phyloP scores from a whole-genome alignment of 2,888 invertebrate genomes.

The Laothoe populi region DNA sequence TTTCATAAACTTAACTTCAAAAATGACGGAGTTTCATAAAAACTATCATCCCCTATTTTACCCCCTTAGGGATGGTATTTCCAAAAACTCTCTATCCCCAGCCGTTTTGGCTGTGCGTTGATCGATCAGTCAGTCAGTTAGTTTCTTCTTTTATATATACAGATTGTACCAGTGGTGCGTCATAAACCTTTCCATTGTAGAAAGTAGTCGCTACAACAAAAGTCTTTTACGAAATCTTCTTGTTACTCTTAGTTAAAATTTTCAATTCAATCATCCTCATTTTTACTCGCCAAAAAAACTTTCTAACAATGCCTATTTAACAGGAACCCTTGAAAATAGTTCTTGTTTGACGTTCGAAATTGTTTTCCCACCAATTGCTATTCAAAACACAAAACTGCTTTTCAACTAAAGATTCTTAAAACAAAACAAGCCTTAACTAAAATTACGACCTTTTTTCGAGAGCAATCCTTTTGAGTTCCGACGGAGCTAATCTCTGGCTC shows the following conservation, averaged over 20 bases:
- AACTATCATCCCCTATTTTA: too few relatives aligned
- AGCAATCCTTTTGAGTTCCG: constrained; percentile 13
- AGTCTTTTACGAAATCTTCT: background rate
- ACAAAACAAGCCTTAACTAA: constrained; percentile 18
- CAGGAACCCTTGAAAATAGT: constrained; percentile 1
- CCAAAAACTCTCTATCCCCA: too few relatives aligned
- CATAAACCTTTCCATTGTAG: too few relatives aligned
- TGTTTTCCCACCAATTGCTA: constrained; percentile 12
- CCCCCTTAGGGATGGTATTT: too few relatives aligned
- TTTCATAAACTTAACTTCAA: too few relatives aligned
- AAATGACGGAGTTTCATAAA: too few relatives aligned
- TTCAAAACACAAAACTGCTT: constrained; percentile 18
- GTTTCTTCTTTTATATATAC: too few relatives aligned
- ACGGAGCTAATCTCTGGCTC: constrained; percentile 46
- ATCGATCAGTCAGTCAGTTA: too few relatives aligned
- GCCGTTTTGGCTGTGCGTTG: too few relatives aligned
- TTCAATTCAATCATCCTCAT: background rate
- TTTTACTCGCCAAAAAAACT: background rate
- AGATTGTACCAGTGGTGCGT: too few relatives aligned
- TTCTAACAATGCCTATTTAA: constrained; percentile 13
- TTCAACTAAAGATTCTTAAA: constrained; percentile 14
- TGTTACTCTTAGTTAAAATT: background rate
- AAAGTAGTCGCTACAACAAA: too few relatives aligned
- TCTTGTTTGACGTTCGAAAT: constrained; percentile 14
- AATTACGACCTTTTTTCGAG: constrained; percentile 19